phyloP scores from a whole-genome alignment of 2,113 vertebrate species.

The Cinclus cinclus region DNA sequence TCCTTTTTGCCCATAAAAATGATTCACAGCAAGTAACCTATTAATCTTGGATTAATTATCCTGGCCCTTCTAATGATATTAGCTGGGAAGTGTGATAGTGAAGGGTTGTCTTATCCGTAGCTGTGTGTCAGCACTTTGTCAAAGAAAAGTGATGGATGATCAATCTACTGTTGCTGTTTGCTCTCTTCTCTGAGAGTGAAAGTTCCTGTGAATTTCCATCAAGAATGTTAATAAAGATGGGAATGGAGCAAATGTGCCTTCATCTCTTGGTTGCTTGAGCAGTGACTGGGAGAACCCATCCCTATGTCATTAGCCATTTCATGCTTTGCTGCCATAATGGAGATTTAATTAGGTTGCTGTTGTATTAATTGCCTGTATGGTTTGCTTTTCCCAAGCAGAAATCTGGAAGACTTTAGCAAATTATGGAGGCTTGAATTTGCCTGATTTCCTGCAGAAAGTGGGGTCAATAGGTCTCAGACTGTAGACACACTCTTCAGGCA shows the following conservation, averaged over 20 bases:
- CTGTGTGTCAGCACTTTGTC: constrained; percentile 19
- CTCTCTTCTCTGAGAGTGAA: neutral
- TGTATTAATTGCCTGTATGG: constrained; percentile 72
- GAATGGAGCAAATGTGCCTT: neutral
- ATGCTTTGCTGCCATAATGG: constrained; percentile 52
- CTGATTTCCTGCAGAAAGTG: constrained; percentile 80
- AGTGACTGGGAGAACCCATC: constrained; percentile 25
- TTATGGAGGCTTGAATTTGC: constrained; percentile 78
- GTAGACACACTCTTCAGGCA: constrained; percentile 78
- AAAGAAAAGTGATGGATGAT: constrained; percentile 5
- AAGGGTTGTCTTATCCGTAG: neutral
- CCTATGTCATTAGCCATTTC: constrained; percentile 23
- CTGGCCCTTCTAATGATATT: neutral
- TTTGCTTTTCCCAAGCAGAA: constrained; percentile 72
- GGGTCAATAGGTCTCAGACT: constrained; percentile 85
- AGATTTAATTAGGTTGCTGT: constrained; percentile 67
- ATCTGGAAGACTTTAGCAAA: constrained; percentile 75
- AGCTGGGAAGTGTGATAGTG: neutral
- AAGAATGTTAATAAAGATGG: neutral
- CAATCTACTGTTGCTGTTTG: neutral
- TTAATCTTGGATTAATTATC: constrained; percentile 38
- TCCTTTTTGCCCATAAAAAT: constrained; percentile 25
- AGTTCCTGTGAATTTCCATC: neutral
- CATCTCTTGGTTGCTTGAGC: neutral
- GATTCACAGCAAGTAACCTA: constrained; percentile 3